A percentile compares a stretch with the other conserved stretches of the same genome.
These are phyloP conservation scores for Trogon melanurus DNA, from an alignment of 2,113 vertebrate genomes.

Conservation along the genomic window DNA sequence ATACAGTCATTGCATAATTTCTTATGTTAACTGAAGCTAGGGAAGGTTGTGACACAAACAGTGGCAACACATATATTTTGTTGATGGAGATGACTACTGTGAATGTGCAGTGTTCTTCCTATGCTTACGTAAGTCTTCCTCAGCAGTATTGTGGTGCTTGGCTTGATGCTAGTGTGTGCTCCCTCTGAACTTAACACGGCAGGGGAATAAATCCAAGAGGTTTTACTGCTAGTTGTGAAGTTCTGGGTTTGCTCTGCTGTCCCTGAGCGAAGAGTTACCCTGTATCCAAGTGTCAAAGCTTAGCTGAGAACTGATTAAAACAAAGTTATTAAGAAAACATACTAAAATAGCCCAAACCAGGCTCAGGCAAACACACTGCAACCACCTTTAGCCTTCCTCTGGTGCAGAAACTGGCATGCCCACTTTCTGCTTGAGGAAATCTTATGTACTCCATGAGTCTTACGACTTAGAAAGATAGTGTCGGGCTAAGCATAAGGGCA, in stretches of 20 bases:
- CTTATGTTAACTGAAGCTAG: not conserved
- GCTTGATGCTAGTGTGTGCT: not conserved
- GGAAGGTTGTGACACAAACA: not conserved
- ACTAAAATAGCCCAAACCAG: not conserved
- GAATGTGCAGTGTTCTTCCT: not conserved
- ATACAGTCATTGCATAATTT: not conserved
- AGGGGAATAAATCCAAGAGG: not conserved
- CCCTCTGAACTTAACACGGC: not conserved
- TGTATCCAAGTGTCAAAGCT: not conserved
- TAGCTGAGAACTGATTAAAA: not conserved
- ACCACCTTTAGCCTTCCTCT: not conserved
- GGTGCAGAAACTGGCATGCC: not conserved
- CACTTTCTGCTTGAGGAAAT: not conserved
- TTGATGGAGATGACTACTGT: not conserved
- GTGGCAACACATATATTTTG: not conserved
- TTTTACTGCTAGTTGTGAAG: not conserved
- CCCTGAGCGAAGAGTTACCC: not conserved
- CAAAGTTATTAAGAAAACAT: not conserved
- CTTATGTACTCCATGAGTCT: not conserved
- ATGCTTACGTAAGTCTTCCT: not conserved
- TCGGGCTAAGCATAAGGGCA: not conserved
- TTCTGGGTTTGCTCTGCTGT: not conserved
- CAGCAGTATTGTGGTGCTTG: not conserved
- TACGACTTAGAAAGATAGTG: not conserved
- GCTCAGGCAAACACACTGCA: not conserved